phyloP scores from a whole-genome alignment of 2,113 vertebrate genomes.

The Chamaetylas fuelleborni region DNA sequence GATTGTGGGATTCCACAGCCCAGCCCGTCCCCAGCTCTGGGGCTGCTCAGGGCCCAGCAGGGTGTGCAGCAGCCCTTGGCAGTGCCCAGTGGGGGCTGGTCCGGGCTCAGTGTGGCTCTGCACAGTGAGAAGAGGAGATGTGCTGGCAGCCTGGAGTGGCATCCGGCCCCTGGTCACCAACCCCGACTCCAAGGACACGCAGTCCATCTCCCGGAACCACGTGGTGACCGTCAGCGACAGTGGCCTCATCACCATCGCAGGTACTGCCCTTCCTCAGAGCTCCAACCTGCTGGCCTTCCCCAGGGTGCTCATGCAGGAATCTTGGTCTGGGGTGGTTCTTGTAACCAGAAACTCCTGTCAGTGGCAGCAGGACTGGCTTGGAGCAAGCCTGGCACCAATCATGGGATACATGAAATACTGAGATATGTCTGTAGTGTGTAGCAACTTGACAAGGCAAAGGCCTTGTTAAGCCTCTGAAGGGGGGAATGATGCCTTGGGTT shows the following conservation, averaged over 20 bases:
- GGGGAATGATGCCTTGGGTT: no score
- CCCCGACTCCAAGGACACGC: slow-evolving; percentile 92
- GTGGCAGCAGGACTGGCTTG: neutral
- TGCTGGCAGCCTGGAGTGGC: slow-evolving; percentile 96
- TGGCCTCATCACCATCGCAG: slow-evolving; percentile 93
- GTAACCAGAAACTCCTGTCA: fast-evolving
- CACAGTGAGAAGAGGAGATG: slow-evolving; percentile 93
- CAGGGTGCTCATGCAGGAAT: no score
- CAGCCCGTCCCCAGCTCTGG: neutral
- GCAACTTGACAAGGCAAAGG: no score
- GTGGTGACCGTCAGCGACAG: slow-evolving; percentile 86
- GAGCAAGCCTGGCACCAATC: neutral
- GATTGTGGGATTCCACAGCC: neutral
- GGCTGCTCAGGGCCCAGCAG: neutral
- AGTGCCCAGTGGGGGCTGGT: neutral
- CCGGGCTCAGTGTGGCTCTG: neutral
- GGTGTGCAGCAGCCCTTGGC: neutral
- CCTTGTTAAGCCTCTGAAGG: no score
- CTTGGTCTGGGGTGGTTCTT: neutral
- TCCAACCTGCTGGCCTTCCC: neutral
- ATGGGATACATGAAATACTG: no score
- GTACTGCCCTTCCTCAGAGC: slow-evolving; percentile 29
- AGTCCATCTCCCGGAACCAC: slow-evolving; percentile 95
- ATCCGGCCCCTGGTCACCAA: slow-evolving; percentile 95
- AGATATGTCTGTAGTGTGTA: no score